A percentile compares a stretch with the other conserved stretches of the same genome.
phyloP scores from a whole-genome alignment of 35 echinoderm and acorn worm species.

The Patiria miniata region DNA sequence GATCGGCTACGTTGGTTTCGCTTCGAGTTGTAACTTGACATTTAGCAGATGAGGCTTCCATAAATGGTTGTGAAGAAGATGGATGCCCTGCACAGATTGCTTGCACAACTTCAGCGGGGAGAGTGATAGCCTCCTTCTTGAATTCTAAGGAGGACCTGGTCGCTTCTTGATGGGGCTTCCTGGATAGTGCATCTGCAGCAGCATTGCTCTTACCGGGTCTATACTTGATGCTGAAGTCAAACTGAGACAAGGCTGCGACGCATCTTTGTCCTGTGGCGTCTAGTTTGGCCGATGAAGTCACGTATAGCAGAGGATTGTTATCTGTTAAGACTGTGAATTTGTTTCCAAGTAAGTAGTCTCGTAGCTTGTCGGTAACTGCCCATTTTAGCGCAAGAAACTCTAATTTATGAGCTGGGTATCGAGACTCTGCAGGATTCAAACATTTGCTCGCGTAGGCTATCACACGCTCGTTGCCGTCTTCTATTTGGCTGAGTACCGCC shows the following conservation, averaged over 20 bases:
- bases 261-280: slow-evolving; percentile 17
- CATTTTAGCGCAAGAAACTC: slow-evolving; percentile 65
- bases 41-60: no score
- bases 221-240: slow-evolving; percentile 29
- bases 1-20: no score
- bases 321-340: slow-evolving; percentile 72
- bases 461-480: slow-evolving; percentile 34
- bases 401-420: no score
- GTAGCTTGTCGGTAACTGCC: slow-evolving; percentile 79
- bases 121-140: not conserved
- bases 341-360: slow-evolving; percentile 62
- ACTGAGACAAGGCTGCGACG: no score
- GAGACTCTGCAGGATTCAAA: slow-evolving; percentile 53
- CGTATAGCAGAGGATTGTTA: slow-evolving; percentile 18
- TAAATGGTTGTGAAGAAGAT: not conserved
- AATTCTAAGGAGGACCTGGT: not conserved
- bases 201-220: slow-evolving; percentile 27
- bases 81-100: not conserved
- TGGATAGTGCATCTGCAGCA: slow-evolving; percentile 44
- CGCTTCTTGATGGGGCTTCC: slow-evolving; percentile 9
- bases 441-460: slow-evolving; percentile 70
- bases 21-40: no score
- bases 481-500: slow-evolving; percentile 60
- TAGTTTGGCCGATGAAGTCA: slow-evolving; percentile 31
- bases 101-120: not conserved